Conservation (phyloP, 2,113 vertebrate species). For the Atlantisia rogersi region DNA sequence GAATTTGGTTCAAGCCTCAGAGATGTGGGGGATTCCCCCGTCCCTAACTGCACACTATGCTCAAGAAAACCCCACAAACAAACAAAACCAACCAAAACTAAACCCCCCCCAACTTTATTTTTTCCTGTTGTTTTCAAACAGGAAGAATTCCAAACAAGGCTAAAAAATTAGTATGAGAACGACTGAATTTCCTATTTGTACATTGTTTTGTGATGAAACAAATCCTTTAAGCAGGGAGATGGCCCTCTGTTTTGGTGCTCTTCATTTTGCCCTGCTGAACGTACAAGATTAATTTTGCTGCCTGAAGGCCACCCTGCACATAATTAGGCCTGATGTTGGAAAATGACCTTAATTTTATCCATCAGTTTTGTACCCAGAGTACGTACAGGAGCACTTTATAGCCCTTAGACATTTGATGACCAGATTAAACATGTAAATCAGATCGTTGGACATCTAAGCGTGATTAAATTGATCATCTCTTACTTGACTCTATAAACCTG, state of each 20-base stretch:
- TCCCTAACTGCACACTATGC: background rate
- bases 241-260: background rate
- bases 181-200: background rate
- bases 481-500: background rate
- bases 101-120: background rate
- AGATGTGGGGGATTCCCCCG: rapidly evolving
- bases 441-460: background rate
- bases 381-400: background rate
- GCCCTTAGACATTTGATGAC: slow-evolving; percentile 28
- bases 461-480: background rate
- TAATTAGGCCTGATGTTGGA: slow-evolving; percentile 32
- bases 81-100: too few species aligned
- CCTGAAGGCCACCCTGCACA: slow-evolving; percentile 26
- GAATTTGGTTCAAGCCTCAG: background rate
- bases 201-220: background rate
- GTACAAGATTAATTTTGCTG: slow-evolving; percentile 51
- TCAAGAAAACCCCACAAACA: background rate
- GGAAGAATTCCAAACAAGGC: background rate
- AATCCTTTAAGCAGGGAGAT: background rate
- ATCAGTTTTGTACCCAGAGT: slow-evolving; percentile 13
- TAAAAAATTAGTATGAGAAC: background rate
- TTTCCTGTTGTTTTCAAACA: background rate
- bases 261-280: background rate
- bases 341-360: slow-evolving; percentile 58
- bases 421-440: slow-evolving; percentile 42